Conservation (phyloP, 2,888 invertebrate genomes). For the Brachynemurus nebulosus region DNA sequence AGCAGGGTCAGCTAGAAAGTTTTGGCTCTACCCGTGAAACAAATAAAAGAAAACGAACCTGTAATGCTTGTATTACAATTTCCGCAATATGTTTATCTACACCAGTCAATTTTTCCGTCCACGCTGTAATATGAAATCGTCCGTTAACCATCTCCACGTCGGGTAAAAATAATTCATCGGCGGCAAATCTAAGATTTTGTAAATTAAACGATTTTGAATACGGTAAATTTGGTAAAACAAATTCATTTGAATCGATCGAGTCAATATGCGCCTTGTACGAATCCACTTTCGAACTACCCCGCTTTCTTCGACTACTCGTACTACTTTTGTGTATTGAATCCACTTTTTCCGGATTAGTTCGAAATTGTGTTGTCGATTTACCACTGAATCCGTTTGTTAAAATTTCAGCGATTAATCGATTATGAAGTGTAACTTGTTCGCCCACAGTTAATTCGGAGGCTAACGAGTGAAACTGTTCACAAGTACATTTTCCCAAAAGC, state of each 20-base stretch:
- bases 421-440: constrained; percentile 64
- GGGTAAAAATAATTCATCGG: constrained; percentile 67
- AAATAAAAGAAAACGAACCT: constrained; percentile 31
- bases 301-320: constrained; percentile 29
- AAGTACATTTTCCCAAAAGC: constrained; percentile 61
- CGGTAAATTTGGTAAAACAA: constrained; percentile 40
- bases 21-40: too few relatives aligned
- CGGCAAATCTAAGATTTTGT: constrained; percentile 39
- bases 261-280: constrained; percentile 47
- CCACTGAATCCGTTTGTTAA: constrained; percentile 48
- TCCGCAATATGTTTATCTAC: constrained; percentile 73
- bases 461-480: constrained; percentile 71
- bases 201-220: constrained; percentile 22
- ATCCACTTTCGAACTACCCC: constrained; percentile 36
- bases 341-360: not conserved
- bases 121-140: constrained; percentile 70
- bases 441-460: constrained; percentile 57
- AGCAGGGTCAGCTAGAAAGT: too few relatives aligned
- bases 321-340: constrained; percentile 8
- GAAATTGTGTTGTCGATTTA: constrained; percentile 3
- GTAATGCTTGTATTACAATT: constrained; percentile 66
- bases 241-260: constrained; percentile 43
- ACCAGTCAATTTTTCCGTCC: constrained; percentile 78
- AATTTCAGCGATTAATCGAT: constrained; percentile 68
- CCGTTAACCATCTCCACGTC: constrained; percentile 73